Evolutionary conservation across 2,797 vertebrate species (phyloP).

Genomic region (Tolypeutes matacus): DNA sequence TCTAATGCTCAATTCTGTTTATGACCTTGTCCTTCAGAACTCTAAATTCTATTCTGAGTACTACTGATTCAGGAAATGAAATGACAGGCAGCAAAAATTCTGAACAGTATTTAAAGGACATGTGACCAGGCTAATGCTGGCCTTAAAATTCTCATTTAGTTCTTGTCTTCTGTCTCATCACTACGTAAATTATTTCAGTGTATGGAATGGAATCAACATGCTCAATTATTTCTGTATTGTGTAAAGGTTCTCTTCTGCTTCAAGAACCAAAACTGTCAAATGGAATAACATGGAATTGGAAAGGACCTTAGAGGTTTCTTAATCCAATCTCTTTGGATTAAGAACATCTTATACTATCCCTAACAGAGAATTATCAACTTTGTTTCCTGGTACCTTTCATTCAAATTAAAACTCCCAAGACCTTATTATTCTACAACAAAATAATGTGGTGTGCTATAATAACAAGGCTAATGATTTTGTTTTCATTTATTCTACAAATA

Average conservation of each 20-base stretch:
- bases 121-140: neutral
- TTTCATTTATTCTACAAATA: slow-evolving; percentile 57
- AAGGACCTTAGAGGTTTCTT: slow-evolving; percentile 15
- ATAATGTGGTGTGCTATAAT: neutral
- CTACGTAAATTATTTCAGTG: slow-evolving; percentile 44
- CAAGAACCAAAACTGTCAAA: slow-evolving; percentile 61
- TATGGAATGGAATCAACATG: slow-evolving; percentile 58
- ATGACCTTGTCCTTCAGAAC: slow-evolving; percentile 31
- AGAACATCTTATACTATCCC: neutral
- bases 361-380: neutral
- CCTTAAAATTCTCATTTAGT: slow-evolving; percentile 56
- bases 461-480: slow-evolving; percentile 34
- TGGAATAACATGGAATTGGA: slow-evolving; percentile 34
- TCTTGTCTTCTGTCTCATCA: neutral
- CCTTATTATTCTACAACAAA: slow-evolving; percentile 59
- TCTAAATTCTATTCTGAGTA: slow-evolving; percentile 49
- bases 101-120: slow-evolving; percentile 36
- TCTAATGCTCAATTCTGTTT: neutral
- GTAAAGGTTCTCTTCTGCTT: neutral
- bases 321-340: slow-evolving; percentile 41
- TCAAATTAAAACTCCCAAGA: slow-evolving; percentile 42
- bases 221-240: slow-evolving; percentile 13
- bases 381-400: slow-evolving; percentile 48
- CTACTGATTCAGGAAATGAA: slow-evolving; percentile 60
- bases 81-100: slow-evolving; percentile 35